phyloP scores from a whole-genome alignment of 2,888 invertebrate genomes.

The Cecidostiba fungosa region DNA sequence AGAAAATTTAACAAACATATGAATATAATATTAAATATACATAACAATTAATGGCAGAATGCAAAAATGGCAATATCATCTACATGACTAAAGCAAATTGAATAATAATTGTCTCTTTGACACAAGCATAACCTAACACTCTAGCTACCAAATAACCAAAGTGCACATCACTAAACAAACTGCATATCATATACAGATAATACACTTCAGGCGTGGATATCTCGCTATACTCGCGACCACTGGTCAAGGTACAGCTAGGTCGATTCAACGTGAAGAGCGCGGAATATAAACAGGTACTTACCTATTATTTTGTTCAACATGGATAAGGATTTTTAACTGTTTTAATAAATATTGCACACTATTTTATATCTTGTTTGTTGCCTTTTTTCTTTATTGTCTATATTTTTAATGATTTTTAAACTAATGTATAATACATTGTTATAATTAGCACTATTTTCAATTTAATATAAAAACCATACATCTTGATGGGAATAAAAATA shows the following conservation, averaged over 20 bases:
- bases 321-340: no score
- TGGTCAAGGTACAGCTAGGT: background rate
- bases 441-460: no score
- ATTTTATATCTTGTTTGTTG: no score
- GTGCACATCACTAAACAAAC: constrained; percentile 36
- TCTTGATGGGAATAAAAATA: no score
- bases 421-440: no score
- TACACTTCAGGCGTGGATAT: background rate
- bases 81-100: constrained; percentile 45
- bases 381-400: no score
- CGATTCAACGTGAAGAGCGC: background rate
- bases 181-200: background rate
- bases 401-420: no score
- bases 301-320: no score
- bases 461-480: no score
- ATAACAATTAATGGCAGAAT: constrained; percentile 42
- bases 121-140: constrained; percentile 51
- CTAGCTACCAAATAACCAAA: constrained; percentile 13
- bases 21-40: constrained; percentile 37
- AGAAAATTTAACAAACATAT: constrained; percentile 34
- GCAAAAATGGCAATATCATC: constrained; percentile 8
- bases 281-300: background rate
- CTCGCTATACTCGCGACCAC: no score
- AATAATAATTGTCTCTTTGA: constrained; percentile 43
- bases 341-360: no score